Evolutionary conservation across 2,888 invertebrate genomes (phyloP).

Genomic region (Pseudococcus jackbeardsleyi): DNA sequence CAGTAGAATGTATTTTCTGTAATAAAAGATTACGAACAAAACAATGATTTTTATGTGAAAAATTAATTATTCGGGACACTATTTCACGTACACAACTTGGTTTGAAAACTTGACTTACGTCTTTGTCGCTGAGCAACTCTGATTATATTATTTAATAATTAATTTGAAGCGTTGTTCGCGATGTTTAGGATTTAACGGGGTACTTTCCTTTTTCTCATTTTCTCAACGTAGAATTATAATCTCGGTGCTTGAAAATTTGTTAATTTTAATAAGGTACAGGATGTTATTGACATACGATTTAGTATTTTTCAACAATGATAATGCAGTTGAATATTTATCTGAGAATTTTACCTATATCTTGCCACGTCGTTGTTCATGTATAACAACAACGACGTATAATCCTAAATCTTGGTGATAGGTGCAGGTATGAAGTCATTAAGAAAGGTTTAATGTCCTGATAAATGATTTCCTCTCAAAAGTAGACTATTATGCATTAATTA

Average conservation of each 20-base stretch:
- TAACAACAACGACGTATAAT: slow-evolving; percentile 25
- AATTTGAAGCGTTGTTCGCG: not conserved
- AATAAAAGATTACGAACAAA: not conserved
- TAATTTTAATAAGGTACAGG: not conserved
- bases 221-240: not conserved
- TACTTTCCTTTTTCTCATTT: not conserved
- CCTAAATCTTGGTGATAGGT: slow-evolving; percentile 31
- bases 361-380: not conserved
- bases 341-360: too few species aligned
- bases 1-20: not conserved
- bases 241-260: not conserved
- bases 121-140: slow-evolving; percentile 24
- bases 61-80: slow-evolving; percentile 5
- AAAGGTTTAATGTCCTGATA: slow-evolving; percentile 32
- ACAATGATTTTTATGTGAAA: not conserved
- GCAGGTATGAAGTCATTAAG: slow-evolving; percentile 40
- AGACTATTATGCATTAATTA: slow-evolving; percentile 14
- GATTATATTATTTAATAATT: not conserved
- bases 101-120: slow-evolving; percentile 18
- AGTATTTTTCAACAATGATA: too few species aligned
- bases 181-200: not conserved
- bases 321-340: too few species aligned
- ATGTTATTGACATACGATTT: too few species aligned
- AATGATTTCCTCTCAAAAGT: not conserved
- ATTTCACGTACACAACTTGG: slow-evolving; percentile 9